Conservation (phyloP, 2,797 vertebrate species). For the Rhabdophis nuchalis region DNA sequence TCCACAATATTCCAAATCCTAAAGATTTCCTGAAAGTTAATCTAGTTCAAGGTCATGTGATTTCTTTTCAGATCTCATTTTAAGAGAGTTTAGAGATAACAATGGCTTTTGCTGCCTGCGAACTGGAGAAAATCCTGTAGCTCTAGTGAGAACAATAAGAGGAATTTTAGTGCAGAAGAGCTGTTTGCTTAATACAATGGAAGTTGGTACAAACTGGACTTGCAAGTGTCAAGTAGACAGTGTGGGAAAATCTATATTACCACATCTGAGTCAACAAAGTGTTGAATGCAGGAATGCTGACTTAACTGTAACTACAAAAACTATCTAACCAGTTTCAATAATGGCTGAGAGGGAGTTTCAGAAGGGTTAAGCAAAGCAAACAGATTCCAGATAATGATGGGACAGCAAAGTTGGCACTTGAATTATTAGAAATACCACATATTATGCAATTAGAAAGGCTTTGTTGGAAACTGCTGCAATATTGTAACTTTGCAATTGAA, state of each 20-base stretch:
- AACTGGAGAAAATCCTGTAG: constrained; percentile 74
- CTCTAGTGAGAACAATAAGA: constrained; percentile 73
- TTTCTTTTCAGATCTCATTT: constrained; percentile 75
- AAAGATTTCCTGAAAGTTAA: constrained; percentile 77
- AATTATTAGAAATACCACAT: constrained; percentile 49
- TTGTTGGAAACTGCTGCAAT: constrained; percentile 34
- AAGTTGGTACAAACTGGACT: constrained; percentile 67
- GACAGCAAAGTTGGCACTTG: constrained; percentile 45
- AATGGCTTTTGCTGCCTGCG: constrained; percentile 69
- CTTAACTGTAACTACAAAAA: constrained; percentile 54
- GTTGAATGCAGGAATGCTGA: constrained; percentile 51
- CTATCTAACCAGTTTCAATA: constrained; percentile 54
- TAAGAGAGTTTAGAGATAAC: constrained; percentile 70
- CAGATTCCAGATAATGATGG: constrained; percentile 30
- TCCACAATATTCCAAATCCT: constrained; percentile 68
- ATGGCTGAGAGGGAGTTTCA: constrained; percentile 46
- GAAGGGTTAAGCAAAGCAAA: constrained; percentile 60
- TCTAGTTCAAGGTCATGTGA: constrained; percentile 76
- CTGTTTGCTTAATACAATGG: constrained; percentile 74
- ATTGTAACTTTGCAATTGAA: constrained; percentile 16
- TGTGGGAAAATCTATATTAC: constrained; percentile 72
- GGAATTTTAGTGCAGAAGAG: constrained; percentile 69
- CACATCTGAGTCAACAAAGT: constrained; percentile 72
- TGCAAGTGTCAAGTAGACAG: constrained; percentile 69
- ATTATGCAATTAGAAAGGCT: constrained; percentile 41